Evolutionary conservation across 1,140 invertebrate genomes (phyloP), one percentile per base, ranked within the genome.

Genomic region (Cardiocondyla obscurior): DNA sequence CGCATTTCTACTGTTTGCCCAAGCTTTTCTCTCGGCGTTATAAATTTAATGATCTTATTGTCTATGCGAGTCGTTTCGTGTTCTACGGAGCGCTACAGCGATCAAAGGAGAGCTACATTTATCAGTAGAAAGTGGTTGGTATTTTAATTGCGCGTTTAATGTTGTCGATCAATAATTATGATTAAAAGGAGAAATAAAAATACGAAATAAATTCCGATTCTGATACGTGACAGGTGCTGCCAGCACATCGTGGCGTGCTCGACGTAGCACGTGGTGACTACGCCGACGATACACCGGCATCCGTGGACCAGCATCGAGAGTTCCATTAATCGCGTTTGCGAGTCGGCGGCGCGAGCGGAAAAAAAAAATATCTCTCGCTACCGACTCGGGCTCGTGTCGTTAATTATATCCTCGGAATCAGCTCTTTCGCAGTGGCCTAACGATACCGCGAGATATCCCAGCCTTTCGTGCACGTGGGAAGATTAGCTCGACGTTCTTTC

Each of bases 271-370:
- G 55, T 65, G 58, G 42, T 64, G 16, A 25, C 72, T 44, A 28
- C 53, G 65, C 33, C 51, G 69, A 72, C 49, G 73, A 84, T 86
- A n/a, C 36, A 51, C 36, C 10, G 83, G 14, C 30, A 25, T 36
- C 44, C 55, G 25, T 64, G 19, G 42, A 74, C 36, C 53, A 14
- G 42, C 79, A 74, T 69, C 79, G 69, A 19, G 42, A 49, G 83
- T 83, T 86, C 81, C 84, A 87, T 83, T 87, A 87, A 58, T 84
- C 81, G 85, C 84, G 51, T 86, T 86, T 86, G 55, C 55, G 58
- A 85, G 44, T 51, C 53, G 84, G 44, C 10, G 76, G 28, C 82
- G 46, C 39, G 42, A 19, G 25, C 22, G 36, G 25, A 14, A 36
- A 57, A 86, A 86, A 82, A 85, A 85, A 76, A 77, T 49, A 67